A percentile compares a stretch with the other conserved stretches of the same genome.
Conservation (phyloP, 2,888 invertebrate species). For the Torymus aiolomorphi region DNA sequence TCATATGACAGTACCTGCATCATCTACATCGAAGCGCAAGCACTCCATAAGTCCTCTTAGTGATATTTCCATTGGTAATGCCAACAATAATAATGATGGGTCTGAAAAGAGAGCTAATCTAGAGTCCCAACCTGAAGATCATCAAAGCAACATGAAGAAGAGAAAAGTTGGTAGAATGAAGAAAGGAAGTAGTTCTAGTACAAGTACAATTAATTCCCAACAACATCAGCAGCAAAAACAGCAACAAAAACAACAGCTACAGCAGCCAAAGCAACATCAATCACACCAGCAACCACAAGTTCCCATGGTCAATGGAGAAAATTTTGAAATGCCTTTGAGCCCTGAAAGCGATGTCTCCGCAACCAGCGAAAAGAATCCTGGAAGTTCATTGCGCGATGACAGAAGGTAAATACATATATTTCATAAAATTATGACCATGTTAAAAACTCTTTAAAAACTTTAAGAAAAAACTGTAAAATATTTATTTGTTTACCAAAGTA, state of each 20-base stretch:
- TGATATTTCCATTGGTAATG: conserved; percentile 68
- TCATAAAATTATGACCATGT: neutral
- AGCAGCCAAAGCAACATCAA: conserved; percentile 11
- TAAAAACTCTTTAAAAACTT: neutral
- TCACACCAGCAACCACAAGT: conserved; percentile 30
- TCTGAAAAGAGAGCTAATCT: conserved; percentile 56
- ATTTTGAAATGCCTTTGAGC: conserved; percentile 74
- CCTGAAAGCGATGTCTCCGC: conserved; percentile 75
- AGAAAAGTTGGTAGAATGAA: conserved; percentile 68
- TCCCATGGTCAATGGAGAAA: conserved; percentile 69
- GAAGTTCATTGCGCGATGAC: conserved; percentile 68
- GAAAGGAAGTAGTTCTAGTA: conserved; percentile 34
- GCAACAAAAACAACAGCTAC: conserved; percentile 3
- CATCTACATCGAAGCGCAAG: conserved; percentile 67
- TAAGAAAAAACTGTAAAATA: neutral
- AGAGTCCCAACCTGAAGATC: conserved; percentile 59
- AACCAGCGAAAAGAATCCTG: conserved; percentile 69
- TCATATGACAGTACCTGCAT: conserved; percentile 61
- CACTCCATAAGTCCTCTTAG: conserved; percentile 67
- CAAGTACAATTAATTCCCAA: neutral
- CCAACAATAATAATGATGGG: conserved; percentile 70
- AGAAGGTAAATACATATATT: conserved; percentile 66
- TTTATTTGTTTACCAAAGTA: no score
- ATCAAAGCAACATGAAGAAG: conserved; percentile 62
- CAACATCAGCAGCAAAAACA: conserved; percentile 28